Conservation (phyloP, 37 sponge, comb jelly and placozoan species). For the Cladorhizidae sp. region DNA sequence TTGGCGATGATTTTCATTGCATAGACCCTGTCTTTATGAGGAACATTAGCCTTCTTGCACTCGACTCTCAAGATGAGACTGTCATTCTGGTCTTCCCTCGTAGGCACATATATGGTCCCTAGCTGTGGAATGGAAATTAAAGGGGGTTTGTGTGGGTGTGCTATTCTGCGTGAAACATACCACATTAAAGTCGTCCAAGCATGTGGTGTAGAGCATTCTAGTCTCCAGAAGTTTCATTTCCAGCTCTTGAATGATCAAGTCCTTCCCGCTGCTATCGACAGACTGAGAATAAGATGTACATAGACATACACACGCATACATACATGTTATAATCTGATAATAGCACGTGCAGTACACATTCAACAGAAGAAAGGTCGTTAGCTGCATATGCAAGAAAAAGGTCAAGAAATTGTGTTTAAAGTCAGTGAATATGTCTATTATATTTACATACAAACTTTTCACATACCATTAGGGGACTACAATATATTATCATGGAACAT, state of each 20-base stretch:
- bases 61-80: conserved; percentile 59
- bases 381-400: too few relatives aligned
- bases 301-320: too few relatives aligned
- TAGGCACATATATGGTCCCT: conserved; percentile 33
- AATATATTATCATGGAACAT: too few relatives aligned
- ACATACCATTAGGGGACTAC: too few relatives aligned
- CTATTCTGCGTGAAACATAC: conserved; percentile 25
- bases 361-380: too few relatives aligned
- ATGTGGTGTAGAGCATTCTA: conserved; percentile 73
- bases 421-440: too few relatives aligned
- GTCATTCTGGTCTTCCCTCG: not conserved
- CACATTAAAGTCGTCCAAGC: conserved; percentile 67
- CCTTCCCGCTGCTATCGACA: too few relatives aligned
- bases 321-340: too few relatives aligned
- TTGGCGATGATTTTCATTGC: conserved; percentile 79
- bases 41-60: conserved; percentile 41
- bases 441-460: too few relatives aligned
- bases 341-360: too few relatives aligned
- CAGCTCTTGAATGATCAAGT: conserved; percentile 31
- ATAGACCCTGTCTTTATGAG: conserved; percentile 51
- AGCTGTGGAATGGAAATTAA: conserved; percentile 14
- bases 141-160: not conserved
- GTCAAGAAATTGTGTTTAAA: too few relatives aligned
- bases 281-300: too few relatives aligned
- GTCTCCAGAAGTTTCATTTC: conserved; percentile 72